Percentiles rank a stretch among this genome's conserved stretches.
Conservation (phyloP, 1,140 invertebrate species). For the Philopotamus ludificatus region DNA sequence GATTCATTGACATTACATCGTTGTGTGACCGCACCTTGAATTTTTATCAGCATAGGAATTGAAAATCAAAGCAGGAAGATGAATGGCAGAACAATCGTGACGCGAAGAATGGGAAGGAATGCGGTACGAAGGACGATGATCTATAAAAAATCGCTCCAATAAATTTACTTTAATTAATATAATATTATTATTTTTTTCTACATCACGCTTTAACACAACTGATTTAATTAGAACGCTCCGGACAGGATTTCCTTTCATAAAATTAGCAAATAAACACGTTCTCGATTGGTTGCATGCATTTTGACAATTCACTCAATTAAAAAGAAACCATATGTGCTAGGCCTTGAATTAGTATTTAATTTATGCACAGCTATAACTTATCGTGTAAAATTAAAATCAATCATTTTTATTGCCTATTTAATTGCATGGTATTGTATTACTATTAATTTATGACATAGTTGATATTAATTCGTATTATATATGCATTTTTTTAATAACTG, state of each 20-base stretch:
- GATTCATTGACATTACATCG: slow-evolving; percentile 5
- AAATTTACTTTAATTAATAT: too few species aligned
- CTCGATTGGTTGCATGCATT: neutral
- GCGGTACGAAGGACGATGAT: neutral
- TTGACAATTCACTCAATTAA: neutral
- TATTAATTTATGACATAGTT: too few species aligned
- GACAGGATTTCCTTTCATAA: neutral
- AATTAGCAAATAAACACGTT: neutral
- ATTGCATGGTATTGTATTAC: too few species aligned
- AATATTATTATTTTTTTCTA: neutral
- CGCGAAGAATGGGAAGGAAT: neutral
- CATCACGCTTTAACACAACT: neutral
- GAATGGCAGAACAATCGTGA: neutral
- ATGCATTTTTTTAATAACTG: too few species aligned
- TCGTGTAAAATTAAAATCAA: neutral
- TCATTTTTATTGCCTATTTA: too few species aligned
- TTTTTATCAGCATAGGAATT: neutral
- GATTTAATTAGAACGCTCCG: neutral
- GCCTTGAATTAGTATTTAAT: neutral
- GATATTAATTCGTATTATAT: too few species aligned
- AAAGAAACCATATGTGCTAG: neutral
- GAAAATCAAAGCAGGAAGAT: too few species aligned
- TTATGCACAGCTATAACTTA: neutral
- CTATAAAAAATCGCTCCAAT: neutral
- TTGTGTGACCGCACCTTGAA: slow-evolving; percentile 15